Evolutionary conservation across 2,797 vertebrate species (phyloP).

Genomic region (Phoxinus dragarum): DNA sequence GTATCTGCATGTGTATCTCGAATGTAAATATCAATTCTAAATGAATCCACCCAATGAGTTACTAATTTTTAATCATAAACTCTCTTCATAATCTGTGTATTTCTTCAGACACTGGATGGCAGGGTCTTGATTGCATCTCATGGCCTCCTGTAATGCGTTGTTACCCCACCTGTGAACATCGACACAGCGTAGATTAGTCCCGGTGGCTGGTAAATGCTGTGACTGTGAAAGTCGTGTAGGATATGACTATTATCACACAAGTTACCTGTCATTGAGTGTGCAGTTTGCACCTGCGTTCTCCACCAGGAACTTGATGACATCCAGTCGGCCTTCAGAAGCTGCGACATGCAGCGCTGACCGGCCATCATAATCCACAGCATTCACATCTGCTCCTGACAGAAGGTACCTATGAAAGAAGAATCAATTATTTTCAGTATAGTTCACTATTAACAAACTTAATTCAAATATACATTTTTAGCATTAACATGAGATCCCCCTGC

Average conservation of each 20-base stretch:
- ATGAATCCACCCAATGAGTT: neutral
- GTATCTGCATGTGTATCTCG: neutral
- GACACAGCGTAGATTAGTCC: slow-evolving; percentile 23
- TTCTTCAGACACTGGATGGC: slow-evolving; percentile 66
- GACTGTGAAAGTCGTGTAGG: too few relatives aligned
- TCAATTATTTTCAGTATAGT: slow-evolving; percentile 7
- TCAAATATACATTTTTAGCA: neutral
- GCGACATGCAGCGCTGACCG: slow-evolving; percentile 75
- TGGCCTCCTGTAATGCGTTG: slow-evolving; percentile 73
- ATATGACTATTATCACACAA: neutral
- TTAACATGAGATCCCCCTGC: neutral
- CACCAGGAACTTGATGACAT: slow-evolving; percentile 74
- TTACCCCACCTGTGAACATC: slow-evolving; percentile 73
- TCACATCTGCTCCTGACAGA: slow-evolving; percentile 74
- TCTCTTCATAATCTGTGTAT: slow-evolving; percentile 55
- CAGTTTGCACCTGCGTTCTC: slow-evolving; percentile 69
- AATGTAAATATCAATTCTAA: slow-evolving; percentile 25
- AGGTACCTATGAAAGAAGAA: slow-evolving; percentile 69
- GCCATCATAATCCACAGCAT: slow-evolving; percentile 76
- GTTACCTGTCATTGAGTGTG: slow-evolving; percentile 71
- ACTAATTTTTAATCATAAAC: slow-evolving; percentile 37
- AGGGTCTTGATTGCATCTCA: slow-evolving; percentile 65
- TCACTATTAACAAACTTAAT: neutral
- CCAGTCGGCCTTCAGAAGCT: slow-evolving; percentile 72
- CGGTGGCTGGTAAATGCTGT: neutral